Base-by-base conservation (phyloP, 2,797 vertebrate genomes). In the Coracias cyanogaster region DNA sequence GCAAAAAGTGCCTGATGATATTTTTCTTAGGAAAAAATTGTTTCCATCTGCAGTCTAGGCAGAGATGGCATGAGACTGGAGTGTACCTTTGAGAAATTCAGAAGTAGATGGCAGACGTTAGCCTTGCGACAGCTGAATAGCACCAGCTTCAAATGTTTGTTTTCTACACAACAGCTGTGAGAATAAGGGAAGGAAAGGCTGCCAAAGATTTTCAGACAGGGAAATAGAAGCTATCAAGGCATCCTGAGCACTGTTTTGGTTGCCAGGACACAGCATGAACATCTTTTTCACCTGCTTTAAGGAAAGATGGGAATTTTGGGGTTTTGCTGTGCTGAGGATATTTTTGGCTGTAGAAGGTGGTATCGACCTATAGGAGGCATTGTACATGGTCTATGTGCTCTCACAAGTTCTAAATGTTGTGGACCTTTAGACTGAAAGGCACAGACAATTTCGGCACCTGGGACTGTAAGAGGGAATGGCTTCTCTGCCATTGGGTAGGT, bases 161-260 rank as follows among this genome's bases (percentile, higher is more conserved):
- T 95, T 96, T 93, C 77, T 76, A 88, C 46, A 69, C 33, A 91
- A 61, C 73, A 95, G 58, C 70, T 90, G 52, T 84, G 87, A 94
- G 85, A 95, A 90, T 57, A 93, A 88, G 66, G 31, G 46, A 86
- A 86, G 29, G 35, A 82, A 82, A 67, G 28, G 16, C 62, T 88
- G 90, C 80, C 85, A 93, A 64, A 74, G 66, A 51, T 76, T 82
- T 78, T 18, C 58, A 81, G 88, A 54, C 24, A 84, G 58, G 29
- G 73, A 82, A 94, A 82, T 15, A 83, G 66, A 45, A 94, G 28
- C 6, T 91, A 84, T 72, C 62, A 86, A 89, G 88, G 45, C 13
- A 82, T 86, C 48, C 73, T 76, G 58, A 93, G 35, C 17, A 43
- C n/a, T 72, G n/a, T 62, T 87, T 91, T 82, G 8, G 10, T 79